phyloP scores from a whole-genome alignment of 2,888 invertebrate genomes.

The Stenoptilia bipunctidactyla region DNA sequence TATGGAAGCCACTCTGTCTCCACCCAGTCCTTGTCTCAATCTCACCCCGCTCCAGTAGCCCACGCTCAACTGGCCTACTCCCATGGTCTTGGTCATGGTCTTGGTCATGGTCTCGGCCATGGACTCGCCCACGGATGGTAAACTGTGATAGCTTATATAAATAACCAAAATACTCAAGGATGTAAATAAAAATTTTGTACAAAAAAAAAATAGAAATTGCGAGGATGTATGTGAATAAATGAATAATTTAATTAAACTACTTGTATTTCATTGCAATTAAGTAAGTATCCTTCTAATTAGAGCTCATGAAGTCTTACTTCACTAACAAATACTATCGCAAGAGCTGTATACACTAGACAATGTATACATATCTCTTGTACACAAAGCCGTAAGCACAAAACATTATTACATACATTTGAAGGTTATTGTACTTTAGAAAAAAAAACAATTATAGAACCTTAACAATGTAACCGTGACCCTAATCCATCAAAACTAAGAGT shows the following conservation, averaged over 20 bases:
- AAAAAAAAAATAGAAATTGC: slow-evolving; percentile 43
- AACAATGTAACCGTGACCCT: slow-evolving; percentile 1
- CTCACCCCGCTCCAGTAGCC: slow-evolving; percentile 44
- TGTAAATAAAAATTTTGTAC: slow-evolving; percentile 54
- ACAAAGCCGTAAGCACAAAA: too few species aligned
- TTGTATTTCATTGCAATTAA: slow-evolving; percentile 6
- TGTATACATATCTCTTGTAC: too few species aligned
- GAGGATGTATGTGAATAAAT: slow-evolving; percentile 68
- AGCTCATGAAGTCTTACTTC: too few species aligned
- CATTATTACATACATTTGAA: too few species aligned
- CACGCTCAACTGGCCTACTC: slow-evolving; percentile 23
- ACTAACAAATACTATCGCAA: too few species aligned
- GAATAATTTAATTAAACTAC: slow-evolving; percentile 19
- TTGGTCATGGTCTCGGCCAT: slow-evolving; percentile 16
- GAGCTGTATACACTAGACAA: too few species aligned
- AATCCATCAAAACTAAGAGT: not conserved
- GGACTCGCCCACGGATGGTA: slow-evolving; percentile 49
- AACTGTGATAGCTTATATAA: slow-evolving; percentile 53
- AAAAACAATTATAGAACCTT: too few species aligned
- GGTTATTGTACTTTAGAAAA: too few species aligned
- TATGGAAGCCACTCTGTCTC: slow-evolving; percentile 38
- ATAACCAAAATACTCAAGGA: slow-evolving; percentile 56
- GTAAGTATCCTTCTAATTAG: too few species aligned
- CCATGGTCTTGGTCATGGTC: slow-evolving; percentile 21
- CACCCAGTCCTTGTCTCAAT: slow-evolving; percentile 46